Percentiles rank a stretch among this genome's conserved stretches.
These are phyloP conservation scores for Lytechinus variegatus DNA, from an alignment of 35 echinoderm and acorn worm species.

Conservation along the genomic window DNA sequence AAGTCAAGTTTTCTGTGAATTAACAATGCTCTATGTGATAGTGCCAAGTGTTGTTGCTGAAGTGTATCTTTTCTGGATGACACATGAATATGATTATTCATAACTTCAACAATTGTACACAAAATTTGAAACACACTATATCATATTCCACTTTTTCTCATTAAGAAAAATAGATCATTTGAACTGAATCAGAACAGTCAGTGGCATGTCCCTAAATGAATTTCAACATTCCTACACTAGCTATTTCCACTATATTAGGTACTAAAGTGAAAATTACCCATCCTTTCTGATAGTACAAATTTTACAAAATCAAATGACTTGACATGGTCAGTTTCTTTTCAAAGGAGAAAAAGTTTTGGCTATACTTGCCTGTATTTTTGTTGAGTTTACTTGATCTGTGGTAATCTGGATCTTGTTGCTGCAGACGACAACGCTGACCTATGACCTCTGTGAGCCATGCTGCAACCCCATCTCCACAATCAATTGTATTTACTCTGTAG, in stretches of 20 bases:
- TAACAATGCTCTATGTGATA: background rate
- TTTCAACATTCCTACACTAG: too few relatives aligned
- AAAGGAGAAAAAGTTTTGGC: background rate
- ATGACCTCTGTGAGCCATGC: slow-evolving; percentile 69
- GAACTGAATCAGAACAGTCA: too few relatives aligned
- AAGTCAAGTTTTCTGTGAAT: background rate
- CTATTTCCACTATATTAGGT: too few relatives aligned
- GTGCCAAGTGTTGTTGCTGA: too few relatives aligned
- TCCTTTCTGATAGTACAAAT: too few relatives aligned
- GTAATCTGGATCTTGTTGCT: slow-evolving; percentile 68
- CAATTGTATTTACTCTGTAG: slow-evolving; percentile 72
- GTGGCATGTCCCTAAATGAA: too few relatives aligned
- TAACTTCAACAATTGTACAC: background rate
- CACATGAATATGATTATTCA: background rate
- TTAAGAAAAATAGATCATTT: too few relatives aligned
- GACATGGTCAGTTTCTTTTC: background rate
- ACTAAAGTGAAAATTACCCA: too few relatives aligned
- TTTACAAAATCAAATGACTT: too few relatives aligned
- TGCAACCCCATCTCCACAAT: slow-evolving; percentile 76
- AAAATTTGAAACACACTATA: too few relatives aligned
- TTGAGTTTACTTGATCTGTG: slow-evolving; percentile 57
- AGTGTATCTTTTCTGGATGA: background rate
- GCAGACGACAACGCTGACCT: slow-evolving; percentile 75
- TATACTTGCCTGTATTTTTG: background rate
- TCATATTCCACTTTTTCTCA: too few relatives aligned